Conservation (phyloP, 2,888 invertebrate species). For the Hydropsyche betteni region DNA sequence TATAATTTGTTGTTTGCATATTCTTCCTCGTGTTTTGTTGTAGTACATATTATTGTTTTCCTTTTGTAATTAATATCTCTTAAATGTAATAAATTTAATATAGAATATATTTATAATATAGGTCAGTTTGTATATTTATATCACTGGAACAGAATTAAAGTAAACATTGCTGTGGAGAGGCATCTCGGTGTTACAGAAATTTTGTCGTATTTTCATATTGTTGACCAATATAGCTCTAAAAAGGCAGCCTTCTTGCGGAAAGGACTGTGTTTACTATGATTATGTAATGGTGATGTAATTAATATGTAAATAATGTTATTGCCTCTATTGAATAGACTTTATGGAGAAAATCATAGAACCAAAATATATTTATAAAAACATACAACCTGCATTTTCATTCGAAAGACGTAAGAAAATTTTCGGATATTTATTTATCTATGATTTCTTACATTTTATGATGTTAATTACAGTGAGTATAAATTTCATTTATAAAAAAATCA, state of each 20-base stretch:
- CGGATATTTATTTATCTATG: no score
- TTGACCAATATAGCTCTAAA: slow-evolving; percentile 1
- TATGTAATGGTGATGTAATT: not conserved
- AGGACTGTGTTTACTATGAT: no score
- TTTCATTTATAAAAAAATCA: no score
- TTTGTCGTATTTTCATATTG: slow-evolving; percentile 6
- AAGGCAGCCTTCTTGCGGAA: not conserved
- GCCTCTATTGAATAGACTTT: slow-evolving; percentile 50
- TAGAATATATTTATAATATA: slow-evolving; percentile 33
- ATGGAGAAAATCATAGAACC: slow-evolving; percentile 51
- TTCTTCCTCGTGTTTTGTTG: slow-evolving; percentile 5
- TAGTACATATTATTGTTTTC: slow-evolving; percentile 12
- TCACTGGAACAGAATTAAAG: not conserved
- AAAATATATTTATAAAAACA: slow-evolving; percentile 52
- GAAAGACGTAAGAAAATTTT: not conserved
- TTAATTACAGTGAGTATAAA: no score
- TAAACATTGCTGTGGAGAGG: not conserved
- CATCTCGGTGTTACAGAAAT: not conserved
- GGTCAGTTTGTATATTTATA: slow-evolving; percentile 21
- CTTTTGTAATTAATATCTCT: slow-evolving; percentile 41
- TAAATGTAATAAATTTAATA: slow-evolving; percentile 37
- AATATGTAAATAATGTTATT: slow-evolving; percentile 51
- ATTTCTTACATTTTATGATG: no score
- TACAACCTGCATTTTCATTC: slow-evolving; percentile 33
- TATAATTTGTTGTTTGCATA: not conserved